Evolutionary conservation across 2,888 invertebrate genomes (phyloP), one percentile per base, ranked within the genome.

Genomic region (Limenitis camilla): DNA sequence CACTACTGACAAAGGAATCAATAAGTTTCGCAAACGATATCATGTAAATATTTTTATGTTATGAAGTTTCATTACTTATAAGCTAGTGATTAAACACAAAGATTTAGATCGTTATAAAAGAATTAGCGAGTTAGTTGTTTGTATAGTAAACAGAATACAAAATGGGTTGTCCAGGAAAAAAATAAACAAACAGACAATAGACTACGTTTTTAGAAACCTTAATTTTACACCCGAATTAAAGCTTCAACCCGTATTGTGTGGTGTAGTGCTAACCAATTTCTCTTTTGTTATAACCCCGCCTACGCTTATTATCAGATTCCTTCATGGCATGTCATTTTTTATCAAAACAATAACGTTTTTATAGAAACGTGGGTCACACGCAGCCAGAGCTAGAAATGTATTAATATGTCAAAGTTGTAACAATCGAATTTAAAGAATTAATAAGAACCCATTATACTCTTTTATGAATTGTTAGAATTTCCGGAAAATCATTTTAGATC

Each of bases 221-320:
- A 85, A 86, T 86, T 85, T 84, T 78, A 85, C 79, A 82, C 80
- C 80, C 81, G 77, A 84, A 82, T 82, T 79, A 78, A 81, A 83
- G 70, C 67, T 71, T 75, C 69, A 66, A 66, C 68, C 68, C 66
- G 75, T 71, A 83, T 86, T 84, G 83, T 83, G 72, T 79, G 72
- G 71, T 66, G 61, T 73, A 61, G 77, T 84, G 84, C 80, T 74
- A 87, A 87, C 86, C 86, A 81, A 84, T 79, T 75, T 74, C 74
- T 79, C 81, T 71, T 78, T 86, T 87, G 82, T 85, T 82, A 61
- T 52, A 51, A 71, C 78, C 66, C 82, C 84, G 78, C 87, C 87
- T 71, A 85, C 86, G 72, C 69, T 72, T 76, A 87, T 87, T 87
- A 84, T 87, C 87, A 81, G 83, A 86, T 84, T 72, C 74, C 76